Conservation (phyloP, 1,140 invertebrate genomes). For the Caenorhabditis briggsae region DNA sequence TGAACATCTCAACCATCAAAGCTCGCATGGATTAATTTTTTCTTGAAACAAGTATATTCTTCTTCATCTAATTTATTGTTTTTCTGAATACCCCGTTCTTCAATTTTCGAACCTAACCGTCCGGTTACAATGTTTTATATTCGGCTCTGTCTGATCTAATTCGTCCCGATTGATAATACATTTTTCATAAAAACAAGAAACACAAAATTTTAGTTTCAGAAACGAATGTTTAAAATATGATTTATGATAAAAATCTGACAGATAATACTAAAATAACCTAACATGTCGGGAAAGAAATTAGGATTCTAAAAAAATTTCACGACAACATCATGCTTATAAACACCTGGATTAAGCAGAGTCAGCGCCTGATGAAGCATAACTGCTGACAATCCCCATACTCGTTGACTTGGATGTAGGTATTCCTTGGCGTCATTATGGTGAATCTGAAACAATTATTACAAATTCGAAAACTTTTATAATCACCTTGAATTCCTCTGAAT, state of each 20-base stretch:
- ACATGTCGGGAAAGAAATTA: background rate
- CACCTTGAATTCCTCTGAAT: conserved; percentile 27
- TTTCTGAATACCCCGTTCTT: background rate
- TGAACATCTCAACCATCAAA: conserved; percentile 75
- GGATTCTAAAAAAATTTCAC: conserved; percentile 31
- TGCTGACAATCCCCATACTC: conserved; percentile 23
- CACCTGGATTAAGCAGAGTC: conserved; percentile 5
- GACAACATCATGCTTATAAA: conserved; percentile 21
- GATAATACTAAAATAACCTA: no score
- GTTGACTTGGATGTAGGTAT: conserved; percentile 16
- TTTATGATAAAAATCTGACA: no score
- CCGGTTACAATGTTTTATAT: conserved; percentile 17
- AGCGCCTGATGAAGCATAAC: conserved; percentile 31
- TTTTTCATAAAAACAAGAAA: background rate
- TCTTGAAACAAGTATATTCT: conserved; percentile 15
- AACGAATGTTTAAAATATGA: no score
- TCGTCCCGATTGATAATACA: background rate
- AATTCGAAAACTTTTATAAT: background rate
- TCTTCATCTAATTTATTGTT: conserved; percentile 42
- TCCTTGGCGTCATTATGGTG: background rate
- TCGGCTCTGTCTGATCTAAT: background rate
- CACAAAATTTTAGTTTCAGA: no score
- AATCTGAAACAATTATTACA: background rate
- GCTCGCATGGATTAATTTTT: conserved; percentile 76
- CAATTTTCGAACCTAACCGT: background rate